Base-by-base conservation (phyloP, 1,140 invertebrate species). In the Drosophila malerkotliana region DNA sequence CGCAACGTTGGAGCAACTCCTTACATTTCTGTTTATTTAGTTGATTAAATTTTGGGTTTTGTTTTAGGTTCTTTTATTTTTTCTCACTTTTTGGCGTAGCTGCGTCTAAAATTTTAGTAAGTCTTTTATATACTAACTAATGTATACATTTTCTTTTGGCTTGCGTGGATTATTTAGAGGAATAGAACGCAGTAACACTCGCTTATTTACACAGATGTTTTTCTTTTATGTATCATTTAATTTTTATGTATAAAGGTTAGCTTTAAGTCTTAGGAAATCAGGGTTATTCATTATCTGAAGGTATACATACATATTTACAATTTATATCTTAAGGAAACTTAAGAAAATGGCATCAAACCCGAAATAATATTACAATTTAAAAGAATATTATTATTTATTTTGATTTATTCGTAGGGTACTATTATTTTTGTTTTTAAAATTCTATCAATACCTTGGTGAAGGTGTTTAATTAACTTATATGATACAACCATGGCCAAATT, bases 81-180 rank as follows among this genome's bases (percentile, higher is more conserved):
- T 44, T 18, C 10, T 14, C 21, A 21, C 18, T 56, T 45, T 18
- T 44, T 53, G 61, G 48, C 28, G 44, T 68, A 49, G 26, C 66
- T 52, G 45, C 55, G 45, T 64, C 60, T 77, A 56, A 62, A 74
- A 77, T 77, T 59, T 26, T 52, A 49, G 63, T 55, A 66, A 79
- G 80, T 80, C 69, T 64, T 82, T 72, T 71, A 75, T 68, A 76
- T 71, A 78, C 69, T 78, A 87, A 57, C 74, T 87, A 87, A 58
- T 45, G 30, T 66, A 67, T 54, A 60, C 34, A 60, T 67, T 49
- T 48, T 72, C 26, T 55, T 44, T 72, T 47, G 45, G 45, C 63
- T 69, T 69, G 64, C 66, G 47, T 57, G 18, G 63, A 53, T 49
- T 69, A 69, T 68, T 48, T 57, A 69, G 48, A 57, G 71, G 21